phyloP scores from a whole-genome alignment of 2,888 invertebrate species.

The Crossocerus cetratus region DNA sequence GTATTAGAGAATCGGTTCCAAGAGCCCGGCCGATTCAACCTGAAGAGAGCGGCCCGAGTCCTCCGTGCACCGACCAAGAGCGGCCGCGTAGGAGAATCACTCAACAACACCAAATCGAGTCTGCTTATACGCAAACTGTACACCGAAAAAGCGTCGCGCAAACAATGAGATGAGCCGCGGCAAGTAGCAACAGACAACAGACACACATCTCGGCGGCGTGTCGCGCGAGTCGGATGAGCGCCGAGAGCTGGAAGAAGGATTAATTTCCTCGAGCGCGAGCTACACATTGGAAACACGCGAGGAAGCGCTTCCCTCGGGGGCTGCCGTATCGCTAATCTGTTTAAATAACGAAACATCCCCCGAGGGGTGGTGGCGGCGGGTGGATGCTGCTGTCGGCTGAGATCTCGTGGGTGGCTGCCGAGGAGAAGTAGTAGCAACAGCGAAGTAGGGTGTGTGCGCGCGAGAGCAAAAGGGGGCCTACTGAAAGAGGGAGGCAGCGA shows the following conservation, averaged over 20 bases:
- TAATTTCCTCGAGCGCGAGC: constrained; percentile 66
- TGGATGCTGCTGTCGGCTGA: constrained; percentile 3
- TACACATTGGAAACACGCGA: constrained; percentile 73
- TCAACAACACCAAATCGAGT: too few relatives aligned
- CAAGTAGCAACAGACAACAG: not conserved
- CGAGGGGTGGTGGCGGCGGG: constrained; percentile 50
- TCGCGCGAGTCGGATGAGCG: not conserved
- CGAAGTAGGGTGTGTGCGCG: constrained; percentile 23
- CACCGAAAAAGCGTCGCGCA: too few relatives aligned
- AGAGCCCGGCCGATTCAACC: constrained; percentile 37
- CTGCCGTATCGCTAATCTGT: constrained; percentile 75
- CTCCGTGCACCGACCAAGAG: too few relatives aligned
- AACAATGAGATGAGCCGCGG: not conserved
- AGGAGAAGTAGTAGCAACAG: constrained; percentile 40
- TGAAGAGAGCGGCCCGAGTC: too few relatives aligned
- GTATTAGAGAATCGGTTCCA: constrained; percentile 72
- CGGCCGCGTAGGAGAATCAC: too few relatives aligned
- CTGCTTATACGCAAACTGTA: too few relatives aligned
- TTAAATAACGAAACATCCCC: constrained; percentile 76
- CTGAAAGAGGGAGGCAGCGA: constrained; percentile 37
- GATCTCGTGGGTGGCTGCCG: constrained; percentile 7
- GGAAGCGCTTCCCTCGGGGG: constrained; percentile 66
- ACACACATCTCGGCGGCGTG: too few relatives aligned
- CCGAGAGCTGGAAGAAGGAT: constrained; percentile 65
- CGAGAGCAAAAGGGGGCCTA: constrained; percentile 37